Base-by-base conservation (phyloP, 2,888 invertebrate genomes). In the Aromia moschata region DNA sequence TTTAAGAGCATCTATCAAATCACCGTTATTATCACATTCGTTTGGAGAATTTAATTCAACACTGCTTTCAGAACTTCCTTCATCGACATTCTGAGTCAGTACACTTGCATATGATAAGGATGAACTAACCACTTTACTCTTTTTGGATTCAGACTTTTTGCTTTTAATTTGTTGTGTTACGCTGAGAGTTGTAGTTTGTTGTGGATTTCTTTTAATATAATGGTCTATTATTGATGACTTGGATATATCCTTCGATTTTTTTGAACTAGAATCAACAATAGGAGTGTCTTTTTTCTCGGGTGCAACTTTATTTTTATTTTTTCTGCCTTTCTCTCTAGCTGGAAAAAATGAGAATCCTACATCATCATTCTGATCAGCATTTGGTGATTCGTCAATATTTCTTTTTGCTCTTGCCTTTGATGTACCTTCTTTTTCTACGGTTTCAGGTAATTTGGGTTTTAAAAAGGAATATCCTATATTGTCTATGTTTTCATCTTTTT, bases 71-170 rank as follows among this genome's bases (percentile, higher is more conserved):
- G 7, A 3, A 25, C 7, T 25, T 25, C 7, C 7, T 25, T 25
- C 25, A 25, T n/a, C n/a, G n/a, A n/a, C n/a, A n/a, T 25, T 25
- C 3, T 25, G 43, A 15, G 68, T 67, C 20, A 71, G 64, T 54
- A 73, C 46, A 56, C 63, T 72, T 7, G 75, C 74, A 62, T 72
- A 73, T 7, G 73, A 73, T 36, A 75, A 58, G 18, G 53, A 17
- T 10, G 72, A 53, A n/a, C 56, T 56, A 4, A 75, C 75, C 43
- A 72, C 71, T 58, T 73, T 73, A 51, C 70, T 73, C 45, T 70
- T 70, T 56, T 69, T 72, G 17, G 41, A 9, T 58, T 71, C 69
- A 46, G 43, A 15, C 17, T 30, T 18, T 40, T 31, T 20, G 14
- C 11, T 37, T 33, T 60, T 55, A 36, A 49, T 31, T 25, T 47